Conservation (phyloP, 2,888 invertebrate genomes). For the Conistra vaccinii region DNA sequence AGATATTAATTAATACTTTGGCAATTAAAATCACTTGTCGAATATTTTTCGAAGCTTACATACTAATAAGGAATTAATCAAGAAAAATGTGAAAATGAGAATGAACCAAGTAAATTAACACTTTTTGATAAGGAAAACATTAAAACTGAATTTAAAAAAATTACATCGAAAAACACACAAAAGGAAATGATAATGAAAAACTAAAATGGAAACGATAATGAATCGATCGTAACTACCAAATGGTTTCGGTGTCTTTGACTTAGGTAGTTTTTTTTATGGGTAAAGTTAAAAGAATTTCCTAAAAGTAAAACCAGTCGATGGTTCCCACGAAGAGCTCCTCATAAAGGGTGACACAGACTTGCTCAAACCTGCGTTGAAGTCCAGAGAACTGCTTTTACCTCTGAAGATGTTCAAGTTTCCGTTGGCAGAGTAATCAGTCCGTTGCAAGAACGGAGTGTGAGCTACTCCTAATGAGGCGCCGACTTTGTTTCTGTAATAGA, state of each 20-base stretch:
- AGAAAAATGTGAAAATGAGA: not conserved
- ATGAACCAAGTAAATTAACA: not conserved
- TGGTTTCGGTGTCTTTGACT: not conserved
- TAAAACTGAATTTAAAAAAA: not conserved
- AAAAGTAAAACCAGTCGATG: constrained; percentile 68
- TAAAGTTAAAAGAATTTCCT: constrained; percentile 66
- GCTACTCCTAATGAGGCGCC: constrained; percentile 71
- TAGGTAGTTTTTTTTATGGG: not conserved
- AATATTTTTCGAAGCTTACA: constrained; percentile 3
- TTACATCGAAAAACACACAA: not conserved
- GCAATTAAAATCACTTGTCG: constrained; percentile 6
- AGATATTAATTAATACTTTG: constrained; percentile 42
- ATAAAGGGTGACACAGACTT: constrained; percentile 73
- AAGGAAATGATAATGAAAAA: not conserved
- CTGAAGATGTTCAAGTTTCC: constrained; percentile 76
- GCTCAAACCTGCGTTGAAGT: constrained; percentile 74
- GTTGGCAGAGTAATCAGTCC: constrained; percentile 74
- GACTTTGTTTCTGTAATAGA: constrained; percentile 68
- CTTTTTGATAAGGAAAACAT: not conserved
- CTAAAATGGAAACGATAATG: not conserved
- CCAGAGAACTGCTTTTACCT: constrained; percentile 66
- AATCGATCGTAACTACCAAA: not conserved
- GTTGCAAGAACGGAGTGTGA: constrained; percentile 71
- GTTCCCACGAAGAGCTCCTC: constrained; percentile 72
- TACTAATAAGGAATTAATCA: not conserved